These are phyloP conservation scores for Drosophila nigritarsus DNA, from an alignment of 2,888 invertebrate genomes.

Conservation along the genomic window DNA sequence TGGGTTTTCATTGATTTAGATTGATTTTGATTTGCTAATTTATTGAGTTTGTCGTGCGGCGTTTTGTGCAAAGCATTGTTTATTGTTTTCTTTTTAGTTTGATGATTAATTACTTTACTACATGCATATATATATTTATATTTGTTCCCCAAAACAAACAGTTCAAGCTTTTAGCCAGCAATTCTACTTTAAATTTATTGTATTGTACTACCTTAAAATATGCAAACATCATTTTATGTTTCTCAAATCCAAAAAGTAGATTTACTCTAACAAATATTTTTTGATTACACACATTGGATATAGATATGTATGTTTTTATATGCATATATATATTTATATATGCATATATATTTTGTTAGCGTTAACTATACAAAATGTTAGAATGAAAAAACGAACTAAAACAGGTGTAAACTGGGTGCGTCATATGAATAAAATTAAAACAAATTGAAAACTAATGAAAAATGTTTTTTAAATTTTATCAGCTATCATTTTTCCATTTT, in stretches of 20 bases:
- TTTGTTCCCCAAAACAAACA: constrained; percentile 37
- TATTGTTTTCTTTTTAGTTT: constrained; percentile 69
- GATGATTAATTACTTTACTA: constrained; percentile 49
- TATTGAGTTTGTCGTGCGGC: constrained; percentile 81
- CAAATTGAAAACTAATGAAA: constrained; percentile 18
- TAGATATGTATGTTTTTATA: constrained; percentile 65
- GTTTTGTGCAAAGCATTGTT: constrained; percentile 82
- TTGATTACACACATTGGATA: constrained; percentile 64
- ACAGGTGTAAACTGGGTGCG: constrained; percentile 66
- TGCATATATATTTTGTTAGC: constrained; percentile 66
- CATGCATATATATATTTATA: constrained; percentile 57
- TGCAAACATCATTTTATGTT: constrained; percentile 49
- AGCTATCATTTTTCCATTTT: neutral
- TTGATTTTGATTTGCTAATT: constrained; percentile 54
- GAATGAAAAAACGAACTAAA: constrained; percentile 51
- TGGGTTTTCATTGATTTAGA: constrained; percentile 33
- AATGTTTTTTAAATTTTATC: neutral
- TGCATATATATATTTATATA: constrained; percentile 39
- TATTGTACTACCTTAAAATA: constrained; percentile 43
- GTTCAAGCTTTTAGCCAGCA: constrained; percentile 40
- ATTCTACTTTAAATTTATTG: constrained; percentile 44
- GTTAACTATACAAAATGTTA: constrained; percentile 69
- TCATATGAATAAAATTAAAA: constrained; percentile 68
- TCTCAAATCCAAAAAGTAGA: constrained; percentile 70
- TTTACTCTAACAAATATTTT: constrained; percentile 55